Base-by-base conservation (phyloP, 2,888 invertebrate genomes). In the Trachelus tabidus region DNA sequence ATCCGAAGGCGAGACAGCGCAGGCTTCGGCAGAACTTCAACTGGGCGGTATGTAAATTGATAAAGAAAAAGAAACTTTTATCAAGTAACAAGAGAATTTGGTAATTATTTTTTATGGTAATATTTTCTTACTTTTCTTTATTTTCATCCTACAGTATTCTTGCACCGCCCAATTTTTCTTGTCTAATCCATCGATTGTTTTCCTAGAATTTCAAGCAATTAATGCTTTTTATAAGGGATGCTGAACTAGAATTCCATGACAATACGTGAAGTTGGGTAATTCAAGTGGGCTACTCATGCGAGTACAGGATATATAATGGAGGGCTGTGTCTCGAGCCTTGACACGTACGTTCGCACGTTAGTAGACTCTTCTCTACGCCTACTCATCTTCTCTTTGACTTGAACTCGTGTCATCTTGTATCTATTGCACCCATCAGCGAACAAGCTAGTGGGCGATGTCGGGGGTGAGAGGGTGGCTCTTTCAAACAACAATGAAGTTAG, bases 21-120 rank as follows among this genome's bases (percentile, higher is more conserved):
- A 96, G 89, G 96, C 95, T 12, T 94, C 96, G 0, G 95, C 95
- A 0, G 96, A 96, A 91, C 92, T 96, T 75, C 94, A 95, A 89
- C 92, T 96, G 81, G 94, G 95, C 88, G 95, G 95, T 96, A 56
- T 56, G 56, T 15, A 56, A 56, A 56, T 23, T 56, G 9, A 56
- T 56, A 23, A 23, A 9, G 9, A 1, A 9, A 35, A 9, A 23
- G 40, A 40, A 56, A 23, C 2, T 23, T 23, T 56, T 56, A 1
- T 56, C 56, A 9, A 23, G 23, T 9, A 23, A 23, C 56, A 56
- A 56, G 9, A 56, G 9, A 23, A 9, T 56, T 23, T 1, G 2
- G 2, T 23, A 23, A 56, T 9, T 56, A 56, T 23, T 23, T 56
- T 56, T 9, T 56, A 2, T 56, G 0, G 0, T 23, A 56, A 9